Evolutionary conservation across 2,888 invertebrate species (phyloP), one percentile per base, ranked within the genome.

Genomic region (Mellilla xanthometata): DNA sequence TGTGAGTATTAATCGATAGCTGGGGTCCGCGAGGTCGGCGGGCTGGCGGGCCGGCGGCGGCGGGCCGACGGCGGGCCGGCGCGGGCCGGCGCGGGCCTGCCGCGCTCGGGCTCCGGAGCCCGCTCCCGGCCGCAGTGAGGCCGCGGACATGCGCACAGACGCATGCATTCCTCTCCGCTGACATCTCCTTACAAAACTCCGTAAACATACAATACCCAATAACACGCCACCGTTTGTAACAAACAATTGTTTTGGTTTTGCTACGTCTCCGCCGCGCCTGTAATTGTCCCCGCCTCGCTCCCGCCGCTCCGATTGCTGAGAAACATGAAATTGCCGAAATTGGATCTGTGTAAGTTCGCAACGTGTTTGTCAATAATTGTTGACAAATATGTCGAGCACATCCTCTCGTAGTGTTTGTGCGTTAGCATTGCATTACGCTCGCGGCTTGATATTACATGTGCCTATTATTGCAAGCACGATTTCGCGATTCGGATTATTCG

Each of bases 301-400:
- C 44, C 30, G 44, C 39, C 48, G 15, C 32, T 30, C 11, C 46
- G 30, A 31, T 44, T 50, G 48, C 34, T 44, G 46, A 58, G 59
- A 68, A 74, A 68, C 49, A 85, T 85, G 84, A 84, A 79, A 66
- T 67, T 81, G 60, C 78, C 76, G 68, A 82, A 79, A 74, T 72
- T 81, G 62, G 81, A 83, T 65, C 58, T 79, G 39, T 65, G 81
- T 82, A 66, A 83, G 81, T 27, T 32, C 12, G 19, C 12, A 27
- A 5, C 34, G 23, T 40, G 12, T 35, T 34, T 40, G 33, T 39
- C 38, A 23, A 34, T 43, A 26, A n/a, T 13, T 46, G 13, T 40
- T 31, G 15, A 42, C 39, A 42, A 28, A 35, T 34, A 24, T 7
- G 2, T 15, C 15, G 24, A 24, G 24, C 15, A 12, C 28, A 22